Base-by-base conservation (phyloP, 2,113 vertebrate genomes). In the Microcebus murinus region DNA sequence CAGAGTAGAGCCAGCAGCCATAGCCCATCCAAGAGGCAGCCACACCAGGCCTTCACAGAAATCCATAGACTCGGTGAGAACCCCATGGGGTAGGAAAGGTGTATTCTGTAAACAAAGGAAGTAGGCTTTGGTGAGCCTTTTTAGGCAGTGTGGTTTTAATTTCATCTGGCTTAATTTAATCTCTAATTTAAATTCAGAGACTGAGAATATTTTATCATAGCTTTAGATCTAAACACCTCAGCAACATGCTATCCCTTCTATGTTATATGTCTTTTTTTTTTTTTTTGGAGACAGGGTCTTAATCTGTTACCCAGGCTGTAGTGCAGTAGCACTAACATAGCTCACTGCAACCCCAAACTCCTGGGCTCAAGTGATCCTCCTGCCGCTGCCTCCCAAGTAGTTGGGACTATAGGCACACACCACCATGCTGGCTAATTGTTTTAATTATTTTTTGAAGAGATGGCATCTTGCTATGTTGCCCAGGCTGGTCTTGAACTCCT, bases 41-140 rank as follows among this genome's bases (percentile, higher is more conserved):
- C 88, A 55, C 1, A 0, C n/a, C 96, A 97, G 87, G 81, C 70
- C 70, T 92, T 67, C 29, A 65, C 97, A 97, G 73, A 98, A 96
- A 52, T 93, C 87, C 0, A n/a, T 50, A 17, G 86, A 95, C 82
- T 59, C 29, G 23, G 98, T 98, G 87, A 98, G 98, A 92, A 52
- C 92, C 63, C 0, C 8, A 0, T 36, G 61, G 29, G 13, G 42
- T n/a, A 70, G 73, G 50, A 63, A 52, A 45, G 39, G 8, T 39
- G 17, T 50, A 27, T 25, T 70, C 45, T n/a, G 3, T n/a, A 57
- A 71, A 76, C 65, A 36, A 87, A 87, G 39, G 17, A 85, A 80
- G 31, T 36, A 59, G 70, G 34, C 11, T 36, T 87, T 21, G 2
- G 9, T 7, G 31, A 85, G 27, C n/a, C 48, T 20, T 50, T 45